Conservation (phyloP, 2,113 vertebrate species). For the Monopterus albus region DNA sequence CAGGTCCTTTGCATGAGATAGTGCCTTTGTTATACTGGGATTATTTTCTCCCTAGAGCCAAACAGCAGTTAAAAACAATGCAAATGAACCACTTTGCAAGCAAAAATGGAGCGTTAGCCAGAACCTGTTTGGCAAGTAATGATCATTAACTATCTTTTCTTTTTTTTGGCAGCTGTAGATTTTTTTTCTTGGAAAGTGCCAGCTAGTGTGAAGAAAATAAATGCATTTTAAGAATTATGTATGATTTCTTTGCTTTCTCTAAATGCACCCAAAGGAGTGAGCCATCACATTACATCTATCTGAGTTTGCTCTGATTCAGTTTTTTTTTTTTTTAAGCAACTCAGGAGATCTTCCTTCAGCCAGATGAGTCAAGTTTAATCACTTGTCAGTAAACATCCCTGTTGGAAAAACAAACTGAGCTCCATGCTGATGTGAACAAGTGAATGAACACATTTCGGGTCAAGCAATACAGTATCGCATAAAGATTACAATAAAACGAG, state of each 20-base stretch:
- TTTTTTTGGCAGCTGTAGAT: constrained; percentile 1
- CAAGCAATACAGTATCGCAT: background rate
- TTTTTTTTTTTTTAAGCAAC: background rate
- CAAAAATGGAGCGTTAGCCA: constrained; percentile 5
- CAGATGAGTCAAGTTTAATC: background rate
- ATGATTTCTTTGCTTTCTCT: background rate
- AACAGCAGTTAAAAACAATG: constrained; percentile 49
- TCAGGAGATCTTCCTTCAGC: background rate
- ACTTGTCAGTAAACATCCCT: background rate
- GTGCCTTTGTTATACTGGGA: constrained; percentile 29
- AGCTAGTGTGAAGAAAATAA: background rate
- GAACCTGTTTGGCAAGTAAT: constrained; percentile 1
- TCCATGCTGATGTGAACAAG: background rate
- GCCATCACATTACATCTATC: background rate
- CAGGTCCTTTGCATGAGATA: constrained; percentile 58
- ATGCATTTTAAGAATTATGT: background rate
- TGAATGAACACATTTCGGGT: background rate
- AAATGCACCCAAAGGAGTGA: background rate
- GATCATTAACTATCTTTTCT: accelerated
- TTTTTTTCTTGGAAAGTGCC: background rate
- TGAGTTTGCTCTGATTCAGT: background rate
- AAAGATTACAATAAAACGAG: background rate
- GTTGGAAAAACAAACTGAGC: background rate
- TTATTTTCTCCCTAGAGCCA: constrained; percentile 42
- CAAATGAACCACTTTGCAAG: constrained; percentile 27